Percentiles rank a stretch among this genome's conserved stretches.
phyloP scores from a whole-genome alignment of 2,113 vertebrate genomes.

The Rhodinocichla rosea region DNA sequence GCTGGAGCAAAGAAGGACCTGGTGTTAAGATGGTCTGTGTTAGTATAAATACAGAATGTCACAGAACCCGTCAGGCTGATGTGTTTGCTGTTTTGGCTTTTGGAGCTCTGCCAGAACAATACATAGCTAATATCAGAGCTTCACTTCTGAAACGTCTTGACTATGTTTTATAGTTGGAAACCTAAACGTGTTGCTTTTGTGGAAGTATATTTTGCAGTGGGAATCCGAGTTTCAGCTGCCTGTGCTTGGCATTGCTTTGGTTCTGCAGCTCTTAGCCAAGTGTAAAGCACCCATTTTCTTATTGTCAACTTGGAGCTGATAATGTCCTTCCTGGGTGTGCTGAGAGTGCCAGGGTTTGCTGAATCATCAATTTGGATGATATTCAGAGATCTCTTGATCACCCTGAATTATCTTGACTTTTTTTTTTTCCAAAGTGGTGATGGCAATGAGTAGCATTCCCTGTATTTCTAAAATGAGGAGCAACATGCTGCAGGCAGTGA shows the following conservation, averaged over 20 bases:
- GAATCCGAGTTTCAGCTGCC: accelerated
- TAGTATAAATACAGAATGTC: background rate
- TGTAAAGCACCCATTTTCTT: background rate
- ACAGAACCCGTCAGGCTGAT: constrained; percentile 9
- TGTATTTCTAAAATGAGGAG: background rate
- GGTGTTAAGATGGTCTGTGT: background rate
- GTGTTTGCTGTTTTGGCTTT: background rate
- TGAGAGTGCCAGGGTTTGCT: background rate
- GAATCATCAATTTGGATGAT: background rate
- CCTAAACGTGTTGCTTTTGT: background rate
- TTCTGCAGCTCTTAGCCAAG: background rate
- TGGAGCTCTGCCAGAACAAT: background rate
- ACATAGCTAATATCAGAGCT: background rate
- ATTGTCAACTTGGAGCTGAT: background rate
- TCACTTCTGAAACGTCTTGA: background rate
- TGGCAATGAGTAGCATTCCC: background rate
- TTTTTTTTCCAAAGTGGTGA: background rate
- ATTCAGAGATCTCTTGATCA: background rate
- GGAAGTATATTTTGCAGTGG: background rate
- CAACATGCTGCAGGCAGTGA: background rate
- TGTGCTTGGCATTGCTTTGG: background rate
- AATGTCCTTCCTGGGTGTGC: background rate
- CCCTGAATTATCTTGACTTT: background rate
- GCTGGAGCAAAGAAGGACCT: background rate
- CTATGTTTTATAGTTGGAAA: background rate